A percentile compares a stretch with the other conserved stretches of the same genome.
Evolutionary conservation across 2,113 vertebrate species (phyloP).

Genomic region (Lota lota): DNA sequence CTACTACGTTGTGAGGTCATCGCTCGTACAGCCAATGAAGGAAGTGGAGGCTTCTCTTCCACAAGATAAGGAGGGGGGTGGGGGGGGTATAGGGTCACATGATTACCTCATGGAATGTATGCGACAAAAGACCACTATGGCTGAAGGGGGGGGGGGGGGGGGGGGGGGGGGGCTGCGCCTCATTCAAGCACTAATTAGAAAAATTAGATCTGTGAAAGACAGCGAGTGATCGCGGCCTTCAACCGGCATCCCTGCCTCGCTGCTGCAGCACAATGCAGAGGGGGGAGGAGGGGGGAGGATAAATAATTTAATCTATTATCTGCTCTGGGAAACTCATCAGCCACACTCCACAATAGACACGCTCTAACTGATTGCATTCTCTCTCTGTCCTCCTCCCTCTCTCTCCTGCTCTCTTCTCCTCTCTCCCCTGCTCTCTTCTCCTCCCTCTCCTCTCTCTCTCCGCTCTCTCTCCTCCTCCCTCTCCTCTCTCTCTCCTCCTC

Average conservation of each 20-base stretch:
- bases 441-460: too few relatives aligned
- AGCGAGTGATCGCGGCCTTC: slow-evolving; percentile 86
- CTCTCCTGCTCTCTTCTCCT: too few relatives aligned
- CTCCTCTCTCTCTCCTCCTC: too few relatives aligned
- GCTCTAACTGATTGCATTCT: slow-evolving; percentile 79
- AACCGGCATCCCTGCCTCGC: slow-evolving; percentile 79
- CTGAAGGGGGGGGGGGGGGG: slow-evolving; percentile 54
- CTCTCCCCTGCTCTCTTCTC: too few relatives aligned
- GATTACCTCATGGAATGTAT: slow-evolving; percentile 76
- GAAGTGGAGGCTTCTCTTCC: neutral
- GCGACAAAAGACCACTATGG: slow-evolving; percentile 63
- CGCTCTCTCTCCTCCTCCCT: too few relatives aligned
- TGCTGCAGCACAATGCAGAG: slow-evolving; percentile 66
- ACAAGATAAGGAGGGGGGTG: slow-evolving; percentile 44
- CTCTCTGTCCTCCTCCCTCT: slow-evolving; percentile 62
- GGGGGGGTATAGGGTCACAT: slow-evolving; percentile 75
- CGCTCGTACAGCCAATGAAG: slow-evolving; percentile 32
- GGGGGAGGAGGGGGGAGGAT: slow-evolving; percentile 76
- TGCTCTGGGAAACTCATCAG: slow-evolving; percentile 90
- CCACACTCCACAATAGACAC: slow-evolving; percentile 72
- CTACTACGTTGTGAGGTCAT: slow-evolving; percentile 55
- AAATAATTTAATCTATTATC: slow-evolving; percentile 99
- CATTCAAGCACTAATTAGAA: slow-evolving; percentile 93
- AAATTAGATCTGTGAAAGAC: slow-evolving; percentile 97
- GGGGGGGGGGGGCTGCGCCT: slow-evolving; percentile 73